These are phyloP conservation scores for Palaemon carinicauda DNA, from an alignment of 1,140 invertebrate species.

Conservation along the genomic window DNA sequence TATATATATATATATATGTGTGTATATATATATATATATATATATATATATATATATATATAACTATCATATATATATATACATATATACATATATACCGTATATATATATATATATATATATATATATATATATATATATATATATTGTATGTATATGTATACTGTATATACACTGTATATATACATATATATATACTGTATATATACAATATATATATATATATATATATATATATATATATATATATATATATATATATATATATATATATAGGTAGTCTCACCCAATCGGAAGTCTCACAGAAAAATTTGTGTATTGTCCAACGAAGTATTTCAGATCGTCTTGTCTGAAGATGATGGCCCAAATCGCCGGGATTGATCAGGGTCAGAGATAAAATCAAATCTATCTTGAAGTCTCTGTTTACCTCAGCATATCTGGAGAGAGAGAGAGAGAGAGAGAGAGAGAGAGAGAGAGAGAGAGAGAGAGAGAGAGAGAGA, in stretches of 20 bases:
- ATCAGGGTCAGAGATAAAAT: neutral
- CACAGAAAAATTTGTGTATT: no score
- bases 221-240: neutral
- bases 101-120: no score
- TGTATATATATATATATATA: neutral
- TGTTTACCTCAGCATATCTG: no score
- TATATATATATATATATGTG: neutral
- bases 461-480: neutral
- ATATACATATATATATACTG: constrained; percentile 4
- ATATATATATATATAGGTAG: neutral
- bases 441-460: neutral
- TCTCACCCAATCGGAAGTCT: neutral
- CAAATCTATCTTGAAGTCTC: neutral
- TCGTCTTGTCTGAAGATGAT: neutral
- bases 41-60: neutral
- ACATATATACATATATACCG: neutral
- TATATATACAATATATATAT: neutral
- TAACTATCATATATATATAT: neutral
- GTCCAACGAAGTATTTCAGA: neutral
- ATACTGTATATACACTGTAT: no score
- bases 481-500: neutral
- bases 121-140: no score
- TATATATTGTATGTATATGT: no score
- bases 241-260: neutral
- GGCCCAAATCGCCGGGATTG: neutral